Evolutionary conservation across 2,888 invertebrate genomes (phyloP), one percentile per base, ranked within the genome.

Genomic region (Thereva unica): DNA sequence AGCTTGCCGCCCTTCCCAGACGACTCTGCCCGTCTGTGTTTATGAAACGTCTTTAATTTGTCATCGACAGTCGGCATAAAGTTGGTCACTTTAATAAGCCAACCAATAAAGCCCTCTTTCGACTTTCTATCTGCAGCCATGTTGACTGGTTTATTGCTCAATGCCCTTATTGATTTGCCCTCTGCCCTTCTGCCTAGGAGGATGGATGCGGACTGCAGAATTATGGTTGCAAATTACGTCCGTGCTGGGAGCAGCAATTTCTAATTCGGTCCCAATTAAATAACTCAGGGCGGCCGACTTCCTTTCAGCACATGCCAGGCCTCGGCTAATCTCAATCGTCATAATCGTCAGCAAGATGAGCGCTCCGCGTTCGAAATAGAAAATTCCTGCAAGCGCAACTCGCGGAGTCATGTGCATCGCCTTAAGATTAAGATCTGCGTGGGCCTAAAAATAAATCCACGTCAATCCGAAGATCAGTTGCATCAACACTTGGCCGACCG

Each of bases 21-120:
- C 49, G 49, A 35, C 47, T 37, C 35, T 9, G 47, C 47, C 34
- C 47, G 12, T 5, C 37, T 6, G 5, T 59, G 59, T 59, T 59
- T 59, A 59, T 49, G 38, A 47, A 59, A 23, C 47, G 47, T 35
- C 59, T 59, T 59, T 59, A 49, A 45, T 59, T 59, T 59, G 59
- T 49, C 49, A 40, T 40, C 45, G 5, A 34, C n/a, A 42, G 12
- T n/a, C 42, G 44, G 34, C 35, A 34, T 35, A n/a, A 23, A 34
- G 56, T 42, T 35, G 56, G 49, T 59, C 59, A 54, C n/a, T 54
- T 37, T 38, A 47, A 12, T 5, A 5, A 59, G 37, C 12, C n/a
- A n/a, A n/a, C 59, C 23, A 4, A 56, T 35, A 38, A 6, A 9
- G 42, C 5, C 10, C 8, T 44, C 44, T 56, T 56, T 44, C 35